Evolutionary conservation across 2,797 vertebrate species (phyloP).

Genomic region (Hyperoplus immaculatus): DNA sequence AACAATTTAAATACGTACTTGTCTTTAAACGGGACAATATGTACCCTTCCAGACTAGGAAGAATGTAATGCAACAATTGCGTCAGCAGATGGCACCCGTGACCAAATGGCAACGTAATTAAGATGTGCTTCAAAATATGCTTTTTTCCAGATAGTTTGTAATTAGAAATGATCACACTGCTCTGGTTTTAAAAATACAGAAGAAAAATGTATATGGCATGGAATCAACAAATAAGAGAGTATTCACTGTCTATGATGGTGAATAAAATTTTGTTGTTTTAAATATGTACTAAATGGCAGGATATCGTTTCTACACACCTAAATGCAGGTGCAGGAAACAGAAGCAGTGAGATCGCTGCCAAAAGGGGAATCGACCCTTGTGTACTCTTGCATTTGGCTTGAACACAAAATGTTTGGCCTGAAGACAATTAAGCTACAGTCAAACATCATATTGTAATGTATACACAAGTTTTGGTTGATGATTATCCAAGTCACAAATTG

Average conservation of each 20-base stretch:
- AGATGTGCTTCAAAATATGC: not conserved
- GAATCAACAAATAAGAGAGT: not conserved
- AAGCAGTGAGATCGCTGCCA: not conserved
- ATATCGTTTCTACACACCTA: not conserved
- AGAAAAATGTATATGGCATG: not conserved
- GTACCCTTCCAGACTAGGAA: not conserved
- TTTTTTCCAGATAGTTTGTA: not conserved
- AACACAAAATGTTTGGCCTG: not conserved
- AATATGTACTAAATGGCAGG: not conserved
- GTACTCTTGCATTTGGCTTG: not conserved
- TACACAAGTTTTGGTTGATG: not conserved
- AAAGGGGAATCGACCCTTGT: not conserved
- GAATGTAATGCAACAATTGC: slow-evolving; percentile 45
- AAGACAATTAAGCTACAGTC: not conserved
- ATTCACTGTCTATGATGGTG: not conserved
- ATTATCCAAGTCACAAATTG: too few species aligned
- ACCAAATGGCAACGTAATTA: slow-evolving; percentile 12
- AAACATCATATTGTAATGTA: too few species aligned
- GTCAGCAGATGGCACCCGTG: slow-evolving; percentile 81
- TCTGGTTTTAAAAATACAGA: not conserved
- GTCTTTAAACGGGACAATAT: not conserved
- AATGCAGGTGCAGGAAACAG: not conserved
- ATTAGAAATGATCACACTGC: not conserved
- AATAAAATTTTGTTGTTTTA: not conserved
- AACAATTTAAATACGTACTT: not conserved